These are phyloP conservation scores for Lamprologus speciosus DNA, from an alignment of 2,113 vertebrate species.

Conservation along the genomic window DNA sequence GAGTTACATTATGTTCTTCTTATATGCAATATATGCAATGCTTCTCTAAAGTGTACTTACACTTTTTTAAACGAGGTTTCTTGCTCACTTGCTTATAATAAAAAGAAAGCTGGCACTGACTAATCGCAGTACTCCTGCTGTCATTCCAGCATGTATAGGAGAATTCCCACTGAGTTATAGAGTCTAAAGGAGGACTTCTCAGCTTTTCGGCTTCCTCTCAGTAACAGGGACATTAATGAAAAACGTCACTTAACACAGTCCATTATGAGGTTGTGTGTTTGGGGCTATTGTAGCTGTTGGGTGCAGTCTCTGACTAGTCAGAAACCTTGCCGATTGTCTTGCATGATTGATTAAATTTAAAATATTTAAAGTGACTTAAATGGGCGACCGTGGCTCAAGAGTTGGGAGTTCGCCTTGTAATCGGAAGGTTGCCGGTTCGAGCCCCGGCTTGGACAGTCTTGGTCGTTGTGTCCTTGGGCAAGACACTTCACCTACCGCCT, in stretches of 20 bases:
- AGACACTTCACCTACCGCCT: rapidly evolving
- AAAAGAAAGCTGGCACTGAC: not conserved
- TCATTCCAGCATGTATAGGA: not conserved
- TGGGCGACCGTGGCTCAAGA: rapidly evolving
- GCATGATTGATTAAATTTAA: rapidly evolving
- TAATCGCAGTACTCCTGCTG: not conserved
- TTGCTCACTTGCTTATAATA: not conserved
- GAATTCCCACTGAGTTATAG: not conserved
- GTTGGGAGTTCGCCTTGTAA: too few species aligned
- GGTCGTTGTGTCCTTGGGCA: rapidly evolving
- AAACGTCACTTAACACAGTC: not conserved
- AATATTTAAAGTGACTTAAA: not conserved
- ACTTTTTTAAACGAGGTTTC: not conserved
- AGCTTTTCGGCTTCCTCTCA: not conserved
- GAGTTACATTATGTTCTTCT: not conserved
- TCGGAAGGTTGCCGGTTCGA: rapidly evolving
- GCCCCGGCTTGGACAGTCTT: rapidly evolving
- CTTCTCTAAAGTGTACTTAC: not conserved
- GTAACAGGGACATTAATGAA: not conserved
- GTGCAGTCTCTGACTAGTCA: not conserved
- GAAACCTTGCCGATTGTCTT: not conserved
- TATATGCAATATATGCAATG: not conserved
- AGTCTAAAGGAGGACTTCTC: not conserved
- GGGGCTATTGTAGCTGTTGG: not conserved
- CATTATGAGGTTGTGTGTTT: not conserved